A percentile compares a stretch with the other conserved stretches of the same genome.
phyloP scores from a whole-genome alignment of 2,888 invertebrate genomes.

The Macaria liturata region DNA sequence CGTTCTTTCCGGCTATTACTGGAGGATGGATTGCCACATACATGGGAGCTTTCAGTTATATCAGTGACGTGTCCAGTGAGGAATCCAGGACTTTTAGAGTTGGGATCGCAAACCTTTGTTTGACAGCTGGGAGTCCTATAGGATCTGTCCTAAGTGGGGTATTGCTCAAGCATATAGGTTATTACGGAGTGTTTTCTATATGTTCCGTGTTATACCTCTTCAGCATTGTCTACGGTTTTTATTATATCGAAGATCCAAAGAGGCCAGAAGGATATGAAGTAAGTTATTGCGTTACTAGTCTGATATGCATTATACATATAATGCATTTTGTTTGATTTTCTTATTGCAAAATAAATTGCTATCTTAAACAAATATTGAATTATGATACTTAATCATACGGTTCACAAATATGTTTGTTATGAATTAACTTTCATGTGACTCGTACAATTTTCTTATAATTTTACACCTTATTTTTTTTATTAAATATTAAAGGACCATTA shows the following conservation, averaged over 20 bases:
- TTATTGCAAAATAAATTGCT: no score
- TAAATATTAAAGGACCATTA: no score
- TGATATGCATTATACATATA: no score
- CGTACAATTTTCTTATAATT: no score
- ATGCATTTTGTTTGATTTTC: not conserved
- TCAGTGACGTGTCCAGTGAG: slow-evolving; percentile 81
- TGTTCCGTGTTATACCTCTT: slow-evolving; percentile 66
- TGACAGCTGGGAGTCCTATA: slow-evolving; percentile 68
- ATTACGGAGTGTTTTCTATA: slow-evolving; percentile 77
- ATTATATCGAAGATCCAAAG: slow-evolving; percentile 66
- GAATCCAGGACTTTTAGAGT: slow-evolving; percentile 84
- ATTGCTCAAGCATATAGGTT: slow-evolving; percentile 67
- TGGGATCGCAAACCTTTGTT: slow-evolving; percentile 77
- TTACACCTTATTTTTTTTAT: no score
- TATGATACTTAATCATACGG: no score
- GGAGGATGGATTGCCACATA: slow-evolving; percentile 82
- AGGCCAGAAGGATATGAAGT: slow-evolving; percentile 52
- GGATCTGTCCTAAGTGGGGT: slow-evolving; percentile 71
- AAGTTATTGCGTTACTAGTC: slow-evolving; percentile 17
- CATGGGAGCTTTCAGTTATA: slow-evolving; percentile 84
- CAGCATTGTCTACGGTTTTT: slow-evolving; percentile 70
- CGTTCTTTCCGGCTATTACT: slow-evolving; percentile 77
- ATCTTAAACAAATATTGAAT: no score
- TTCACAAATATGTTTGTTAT: no score
- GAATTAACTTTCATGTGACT: no score